Percentiles rank a stretch among this genome's conserved stretches.
Conservation (phyloP, 37 sponge, comb jelly and placozoan genomes). For the Amphimedon queenslandica region DNA sequence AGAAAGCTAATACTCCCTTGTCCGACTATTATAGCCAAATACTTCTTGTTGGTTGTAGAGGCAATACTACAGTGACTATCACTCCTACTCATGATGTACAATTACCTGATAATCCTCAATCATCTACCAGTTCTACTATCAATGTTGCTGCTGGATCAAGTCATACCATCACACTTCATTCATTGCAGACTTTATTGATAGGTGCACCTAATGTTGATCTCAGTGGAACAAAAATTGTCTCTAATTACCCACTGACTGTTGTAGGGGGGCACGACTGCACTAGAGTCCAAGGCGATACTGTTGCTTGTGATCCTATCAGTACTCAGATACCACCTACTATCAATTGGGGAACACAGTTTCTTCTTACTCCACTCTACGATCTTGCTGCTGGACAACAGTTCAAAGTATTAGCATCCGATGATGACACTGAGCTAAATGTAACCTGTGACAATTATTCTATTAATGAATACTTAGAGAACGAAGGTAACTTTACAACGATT, state of each 20-base stretch:
- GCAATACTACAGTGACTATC: not conserved
- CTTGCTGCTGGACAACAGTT: conserved; percentile 1
- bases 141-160: not conserved
- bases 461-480: not conserved
- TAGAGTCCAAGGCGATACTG: not conserved
- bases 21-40: not conserved
- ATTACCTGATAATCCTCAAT: not conserved
- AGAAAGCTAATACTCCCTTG: not conserved
- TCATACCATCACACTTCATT: not conserved
- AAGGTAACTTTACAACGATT: not conserved
- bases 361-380: conserved; percentile 8
- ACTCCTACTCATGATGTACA: not conserved
- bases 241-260: not conserved
- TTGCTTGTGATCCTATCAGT: conserved; percentile 13
- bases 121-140: not conserved
- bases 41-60: not conserved
- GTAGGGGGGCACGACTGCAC: conserved; percentile 22
- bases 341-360: conserved; percentile 12
- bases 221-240: conserved; percentile 1
- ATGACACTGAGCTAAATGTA: not conserved
- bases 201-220: not conserved
- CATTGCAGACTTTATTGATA: not conserved
- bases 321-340: conserved; percentile 10
- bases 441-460: not conserved
- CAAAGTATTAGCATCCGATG: conserved; percentile 2